phyloP scores from a whole-genome alignment of 2,113 vertebrate species.

The Lepidothrix coronata region DNA sequence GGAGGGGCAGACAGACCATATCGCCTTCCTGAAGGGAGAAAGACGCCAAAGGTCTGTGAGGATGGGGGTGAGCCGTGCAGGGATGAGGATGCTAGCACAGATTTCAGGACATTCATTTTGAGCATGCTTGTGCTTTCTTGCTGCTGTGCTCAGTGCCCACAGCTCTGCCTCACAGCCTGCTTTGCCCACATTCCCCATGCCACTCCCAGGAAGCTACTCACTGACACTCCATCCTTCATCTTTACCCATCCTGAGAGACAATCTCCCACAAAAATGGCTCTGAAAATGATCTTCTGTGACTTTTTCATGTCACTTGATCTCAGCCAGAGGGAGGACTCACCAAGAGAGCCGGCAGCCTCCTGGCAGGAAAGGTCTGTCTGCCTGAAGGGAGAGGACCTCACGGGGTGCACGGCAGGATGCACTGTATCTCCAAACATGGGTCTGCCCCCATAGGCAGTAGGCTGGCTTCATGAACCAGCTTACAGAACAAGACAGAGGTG shows the following conservation, averaged over 20 bases:
- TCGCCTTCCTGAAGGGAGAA: neutral
- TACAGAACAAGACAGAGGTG: neutral
- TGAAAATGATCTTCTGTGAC: neutral
- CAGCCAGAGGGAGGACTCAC: neutral
- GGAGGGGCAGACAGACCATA: neutral
- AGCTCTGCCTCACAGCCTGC: neutral
- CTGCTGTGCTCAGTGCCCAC: neutral
- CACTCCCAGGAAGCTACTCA: neutral
- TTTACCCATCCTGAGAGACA: neutral
- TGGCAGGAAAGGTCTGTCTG: neutral
- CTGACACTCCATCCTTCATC: neutral
- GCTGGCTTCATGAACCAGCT: neutral
- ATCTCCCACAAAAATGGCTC: neutral
- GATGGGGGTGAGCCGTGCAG: neutral
- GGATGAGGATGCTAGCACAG: rapidly evolving
- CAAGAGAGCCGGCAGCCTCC: neutral
- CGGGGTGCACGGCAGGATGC: neutral
- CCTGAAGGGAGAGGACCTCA: neutral
- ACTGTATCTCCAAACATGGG: rapidly evolving
- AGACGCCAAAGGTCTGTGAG: neutral
- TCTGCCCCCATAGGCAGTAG: neutral
- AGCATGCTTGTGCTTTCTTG: neutral
- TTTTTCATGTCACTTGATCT: neutral
- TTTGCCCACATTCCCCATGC: rapidly evolving
- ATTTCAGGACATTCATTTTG: neutral